These are phyloP conservation scores for Diaprepes abbreviatus DNA, from an alignment of 2,888 invertebrate genomes.

Conservation along the genomic window DNA sequence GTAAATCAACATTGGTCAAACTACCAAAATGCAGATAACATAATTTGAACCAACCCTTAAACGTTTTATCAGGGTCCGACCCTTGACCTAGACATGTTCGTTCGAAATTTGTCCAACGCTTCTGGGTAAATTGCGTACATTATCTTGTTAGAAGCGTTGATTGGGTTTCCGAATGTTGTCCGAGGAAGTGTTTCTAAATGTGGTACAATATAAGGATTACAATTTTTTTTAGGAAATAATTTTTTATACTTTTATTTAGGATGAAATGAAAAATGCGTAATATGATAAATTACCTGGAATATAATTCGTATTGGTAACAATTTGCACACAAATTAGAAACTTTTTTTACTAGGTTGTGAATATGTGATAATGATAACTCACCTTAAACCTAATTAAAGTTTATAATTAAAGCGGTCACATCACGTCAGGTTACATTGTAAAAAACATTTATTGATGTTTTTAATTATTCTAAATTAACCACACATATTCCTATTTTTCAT, in stretches of 20 bases:
- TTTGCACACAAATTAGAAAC: no score
- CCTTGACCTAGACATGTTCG: background rate
- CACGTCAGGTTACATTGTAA: no score
- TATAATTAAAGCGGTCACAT: no score
- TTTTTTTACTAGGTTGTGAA: no score
- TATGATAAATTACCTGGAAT: no score
- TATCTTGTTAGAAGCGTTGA: background rate
- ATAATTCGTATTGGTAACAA: no score
- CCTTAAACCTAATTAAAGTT: no score
- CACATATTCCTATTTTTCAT: no score
- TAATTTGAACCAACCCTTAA: background rate
- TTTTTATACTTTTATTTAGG: background rate
- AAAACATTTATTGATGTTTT: no score
- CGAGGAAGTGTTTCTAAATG: background rate
- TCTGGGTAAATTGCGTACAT: background rate
- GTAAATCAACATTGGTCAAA: background rate
- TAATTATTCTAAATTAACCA: no score
- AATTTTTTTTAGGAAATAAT: background rate
- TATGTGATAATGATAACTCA: no score
- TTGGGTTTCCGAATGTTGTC: background rate
- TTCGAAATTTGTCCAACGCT: background rate
- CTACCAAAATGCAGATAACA: constrained; percentile 2
- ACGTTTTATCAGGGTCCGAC: background rate
- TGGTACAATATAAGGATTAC: background rate
- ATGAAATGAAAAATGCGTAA: no score